Evolutionary conservation across 1,140 invertebrate genomes (phyloP), one percentile per base, ranked within the genome.

Genomic region (Liolophura sinensis): DNA sequence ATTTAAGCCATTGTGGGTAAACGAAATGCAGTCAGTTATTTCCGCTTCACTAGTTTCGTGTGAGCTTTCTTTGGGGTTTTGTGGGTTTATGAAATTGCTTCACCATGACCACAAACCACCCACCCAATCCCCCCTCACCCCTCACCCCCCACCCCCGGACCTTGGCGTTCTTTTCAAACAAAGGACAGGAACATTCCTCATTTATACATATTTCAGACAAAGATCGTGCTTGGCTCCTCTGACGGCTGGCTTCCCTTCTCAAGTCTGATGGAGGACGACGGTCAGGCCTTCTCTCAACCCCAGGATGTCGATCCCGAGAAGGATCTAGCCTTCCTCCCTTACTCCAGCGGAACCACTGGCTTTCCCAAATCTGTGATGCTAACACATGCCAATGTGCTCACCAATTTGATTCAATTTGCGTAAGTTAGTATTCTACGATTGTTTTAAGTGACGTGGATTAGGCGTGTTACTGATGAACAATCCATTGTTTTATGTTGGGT

Each of bases 391-490:
- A 84, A 80, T 69, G 66, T 82, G 46, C 73, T 80, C 4, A 68
- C 81, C 6, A 90, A 89, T 73, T 85, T 92, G 31, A 40, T 9
- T 40, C 31, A 40, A 9, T 40, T 40, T 40, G 31, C 31, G 31
- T 40, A 40, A 3, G 31, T 40, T 40, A 40, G 31, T 40, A 40
- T 40, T 40, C 31, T 40, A 3, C 31, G 31, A 9, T 40, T 3
- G 3, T 40, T 40, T 40, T 40, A 3, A 40, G 31, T 40, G n/a
- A n/a, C n/a, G 9, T 40, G 9, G 31, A 3, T 40, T 40, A 9
- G 31, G 31, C 31, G 31, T 40, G 31, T 40, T 40, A 9, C 9
- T 9, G 31, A 40, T 40, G 3, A 9, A 40, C 31, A 40, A 9
- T 40, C 31, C 31, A 9, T 40, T 9, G 31, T 40, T 40, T 40